Base-by-base conservation (phyloP, 1,140 invertebrate genomes). In the Caenorhabditis elegans region DNA sequence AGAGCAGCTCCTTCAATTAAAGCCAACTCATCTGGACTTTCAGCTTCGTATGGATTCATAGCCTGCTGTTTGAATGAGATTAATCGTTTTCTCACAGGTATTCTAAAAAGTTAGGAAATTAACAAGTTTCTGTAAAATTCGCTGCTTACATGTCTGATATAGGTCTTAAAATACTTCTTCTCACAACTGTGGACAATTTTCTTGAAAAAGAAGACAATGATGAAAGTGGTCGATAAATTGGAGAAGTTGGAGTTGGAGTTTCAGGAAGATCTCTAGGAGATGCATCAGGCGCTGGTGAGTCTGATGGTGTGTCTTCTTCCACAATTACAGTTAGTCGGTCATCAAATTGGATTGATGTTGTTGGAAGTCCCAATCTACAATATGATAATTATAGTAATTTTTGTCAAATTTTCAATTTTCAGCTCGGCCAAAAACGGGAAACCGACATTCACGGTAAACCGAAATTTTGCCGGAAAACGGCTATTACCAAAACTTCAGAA, bases 1-100 rank as follows among this genome's bases (percentile, higher is more conserved):
- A 81, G 47, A 2, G 34, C 65, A 17, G 70, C 65, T 28, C 80
- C 80, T 83, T 88, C 88, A 26, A 91, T 91, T 0, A 91, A 85
- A 13, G 90, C 90, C 65, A 91, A 79, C 79, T 91, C 91, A 87
- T 91, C 91, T 3, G 91, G 87, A 81, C 86, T 87, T 81, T 88
- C 87, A 22, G 79, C 86, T 65, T 87, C 87, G 53, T 86, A 87
- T 15, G 80, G 77, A 31, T 55, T 51, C 31, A 70, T 43, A 15
- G 31, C 34, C 28, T 70, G 60, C n/a, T 70, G 60, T 24, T 70
- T 70, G 34, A 70, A 70, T 19, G 60, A 70, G 34, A 39, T 39
- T 13, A 70, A 70, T 39, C 34, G 31, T 39, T 70, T 70, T 39
- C 60, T n/a, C 6, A 70, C 60, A 10, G 60, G 60, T 0, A 70